A percentile compares a stretch with the other conserved stretches of the same genome.
These are phyloP conservation scores for Chlamydotis undulata DNA, from an alignment of 2,113 vertebrate species.

Conservation along the genomic window DNA sequence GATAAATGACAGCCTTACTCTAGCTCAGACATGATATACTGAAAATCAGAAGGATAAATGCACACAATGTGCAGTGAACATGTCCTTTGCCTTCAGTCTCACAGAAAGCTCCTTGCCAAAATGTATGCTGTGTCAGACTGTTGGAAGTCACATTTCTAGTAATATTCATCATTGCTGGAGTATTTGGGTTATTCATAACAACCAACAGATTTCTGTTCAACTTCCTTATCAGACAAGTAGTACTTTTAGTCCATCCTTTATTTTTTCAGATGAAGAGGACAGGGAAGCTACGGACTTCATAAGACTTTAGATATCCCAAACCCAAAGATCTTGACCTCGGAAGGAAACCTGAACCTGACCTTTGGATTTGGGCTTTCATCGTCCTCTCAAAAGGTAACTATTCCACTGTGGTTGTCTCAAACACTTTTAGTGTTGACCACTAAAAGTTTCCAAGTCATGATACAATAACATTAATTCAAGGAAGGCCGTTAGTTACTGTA, in stretches of 20 bases:
- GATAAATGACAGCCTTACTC: not conserved
- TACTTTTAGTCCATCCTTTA: not conserved
- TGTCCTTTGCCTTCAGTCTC: not conserved
- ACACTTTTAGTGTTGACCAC: no score
- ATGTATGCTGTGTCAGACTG: fast-evolving
- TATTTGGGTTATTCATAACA: not conserved
- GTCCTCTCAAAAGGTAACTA: not conserved
- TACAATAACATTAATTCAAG: not conserved
- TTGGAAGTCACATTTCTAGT: not conserved
- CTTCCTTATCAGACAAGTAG: not conserved
- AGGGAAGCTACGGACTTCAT: not conserved
- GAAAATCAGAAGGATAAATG: not conserved
- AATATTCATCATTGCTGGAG: not conserved
- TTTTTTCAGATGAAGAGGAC: not conserved
- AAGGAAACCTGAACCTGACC: not conserved
- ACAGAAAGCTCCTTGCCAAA: not conserved
- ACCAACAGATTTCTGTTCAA: not conserved
- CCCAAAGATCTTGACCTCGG: not conserved
- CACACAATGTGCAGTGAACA: not conserved
- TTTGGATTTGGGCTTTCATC: not conserved
- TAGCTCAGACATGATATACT: not conserved
- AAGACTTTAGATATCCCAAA: not conserved
- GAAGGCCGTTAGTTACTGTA: not conserved
- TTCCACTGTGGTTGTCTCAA: not conserved
- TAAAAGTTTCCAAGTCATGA: not conserved